Base-by-base conservation (phyloP, 2,113 vertebrate genomes). In the Callipepla californica region DNA sequence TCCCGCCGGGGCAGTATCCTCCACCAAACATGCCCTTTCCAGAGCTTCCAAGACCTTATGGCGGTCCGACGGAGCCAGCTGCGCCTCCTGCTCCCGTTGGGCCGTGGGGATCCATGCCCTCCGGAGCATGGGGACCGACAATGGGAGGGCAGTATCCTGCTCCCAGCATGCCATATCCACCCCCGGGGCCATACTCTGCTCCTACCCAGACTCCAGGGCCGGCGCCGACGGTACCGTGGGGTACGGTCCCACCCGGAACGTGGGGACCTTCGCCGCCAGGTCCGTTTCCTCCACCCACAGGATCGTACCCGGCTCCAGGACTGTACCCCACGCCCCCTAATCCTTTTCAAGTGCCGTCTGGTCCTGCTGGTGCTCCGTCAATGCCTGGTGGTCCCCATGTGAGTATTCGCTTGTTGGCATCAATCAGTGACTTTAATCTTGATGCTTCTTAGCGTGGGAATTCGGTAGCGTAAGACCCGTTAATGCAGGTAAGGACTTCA, bases 141-240 rank as follows among this genome's bases (percentile, higher is more conserved):
- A 97, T 98, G 94, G 97, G 97, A 84, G 98, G 97, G 88, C 98
- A 98, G 82, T 98, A 98, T 88, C 97, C 97, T 83, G 90, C 97
- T 63, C 97, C 97, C 74, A 98, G 94, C 86, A 96, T 98, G 97
- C 98, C 98, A 75, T 98, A 98, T 80, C 97, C 97, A 81, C 97
- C 97, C 96, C 97, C 97, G 13, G 97, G 97, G 97, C 98, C 98
- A 63, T 98, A 98, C 85, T 96, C 98, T 1, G 17, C 97, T 89
- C 97, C 97, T 36, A 96, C 97, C 92, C 98, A 98, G 91, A 97
- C 97, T 61, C 97, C 98, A 4, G 98, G 97, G 75, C 94, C 97
- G 9, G 97, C 97, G 11, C 97, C 97, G 13, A 98, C 98, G 6
- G 97, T 98, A 48, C 98, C 98, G 0, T 98, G 98, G 98, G 98